phyloP scores from a whole-genome alignment of 2,113 vertebrate genomes.

The Thunnus maccoyii region DNA sequence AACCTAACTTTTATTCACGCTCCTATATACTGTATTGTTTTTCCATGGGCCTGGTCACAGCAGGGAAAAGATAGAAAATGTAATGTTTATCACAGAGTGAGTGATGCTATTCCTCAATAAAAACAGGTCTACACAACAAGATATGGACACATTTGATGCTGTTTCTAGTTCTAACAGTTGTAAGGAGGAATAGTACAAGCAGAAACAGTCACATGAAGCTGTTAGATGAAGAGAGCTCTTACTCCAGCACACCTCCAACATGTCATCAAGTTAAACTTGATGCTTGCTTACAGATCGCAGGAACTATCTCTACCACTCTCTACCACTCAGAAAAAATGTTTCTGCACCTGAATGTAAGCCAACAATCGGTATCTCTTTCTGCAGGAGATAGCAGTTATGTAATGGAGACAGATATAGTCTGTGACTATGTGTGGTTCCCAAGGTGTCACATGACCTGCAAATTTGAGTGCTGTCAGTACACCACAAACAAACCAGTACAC shows the following conservation, averaged over 20 bases:
- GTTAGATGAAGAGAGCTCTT: not conserved
- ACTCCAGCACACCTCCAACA: not conserved
- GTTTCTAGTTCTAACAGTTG: too few relatives aligned
- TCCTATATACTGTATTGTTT: not conserved
- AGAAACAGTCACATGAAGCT: not conserved
- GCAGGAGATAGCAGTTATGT: too few relatives aligned
- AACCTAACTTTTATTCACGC: not conserved
- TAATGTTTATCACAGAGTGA: not conserved
- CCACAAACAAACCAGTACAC: not conserved
- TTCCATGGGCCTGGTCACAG: not conserved
- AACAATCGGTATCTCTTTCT: not conserved
- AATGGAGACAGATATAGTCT: not conserved
- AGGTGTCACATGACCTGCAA: not conserved
- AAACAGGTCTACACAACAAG: too few relatives aligned
- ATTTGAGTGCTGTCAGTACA: too few relatives aligned
- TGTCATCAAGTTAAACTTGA: not conserved
- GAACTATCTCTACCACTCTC: too few relatives aligned
- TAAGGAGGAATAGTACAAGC: not conserved
- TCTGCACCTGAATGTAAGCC: not conserved
- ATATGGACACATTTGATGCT: too few relatives aligned
- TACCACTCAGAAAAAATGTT: too few relatives aligned
- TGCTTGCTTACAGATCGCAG: not conserved
- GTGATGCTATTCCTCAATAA: not conserved
- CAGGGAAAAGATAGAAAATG: not conserved
- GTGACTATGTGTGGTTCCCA: not conserved